Percentiles rank a stretch among this genome's conserved stretches.
Conservation (phyloP, 2,797 vertebrate species). For the Aeoliscus strigatus region DNA sequence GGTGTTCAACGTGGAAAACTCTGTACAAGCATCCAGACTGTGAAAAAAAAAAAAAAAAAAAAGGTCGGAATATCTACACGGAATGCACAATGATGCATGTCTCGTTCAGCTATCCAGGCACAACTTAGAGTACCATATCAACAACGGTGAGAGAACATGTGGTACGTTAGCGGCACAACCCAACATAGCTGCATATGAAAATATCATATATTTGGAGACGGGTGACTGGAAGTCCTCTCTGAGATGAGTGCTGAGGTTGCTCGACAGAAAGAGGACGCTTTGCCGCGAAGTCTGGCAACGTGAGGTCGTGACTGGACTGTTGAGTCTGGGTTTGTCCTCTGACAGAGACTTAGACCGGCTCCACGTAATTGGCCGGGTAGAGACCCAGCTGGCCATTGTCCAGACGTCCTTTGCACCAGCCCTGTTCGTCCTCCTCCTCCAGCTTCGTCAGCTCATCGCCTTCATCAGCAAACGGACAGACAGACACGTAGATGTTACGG, state of each 20-base stretch:
- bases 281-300: constrained; percentile 65
- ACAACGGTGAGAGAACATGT: constrained; percentile 35
- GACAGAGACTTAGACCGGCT: constrained; percentile 79
- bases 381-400: constrained; percentile 89
- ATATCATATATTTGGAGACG: constrained; percentile 33
- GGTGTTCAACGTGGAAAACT: constrained; percentile 34
- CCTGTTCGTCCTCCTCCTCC: constrained; percentile 96
- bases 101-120: constrained; percentile 62
- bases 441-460: constrained; percentile 93
- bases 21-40: constrained; percentile 65
- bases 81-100: constrained; percentile 66
- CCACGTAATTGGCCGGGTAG: constrained; percentile 96
- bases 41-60: constrained; percentile 53
- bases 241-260: constrained; percentile 42
- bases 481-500: constrained; percentile 4
- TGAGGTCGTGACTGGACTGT: constrained; percentile 78
- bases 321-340: constrained; percentile 75
- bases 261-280: constrained; percentile 48
- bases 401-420: constrained; percentile 96
- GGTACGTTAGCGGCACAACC: constrained; percentile 51
- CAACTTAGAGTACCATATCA: constrained; percentile 47
- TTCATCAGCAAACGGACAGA: constrained; percentile 45
- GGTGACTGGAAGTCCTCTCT: constrained; percentile 20
- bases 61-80: constrained; percentile 65
- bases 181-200: constrained; percentile 54